These are phyloP conservation scores for Harpagifer antarcticus DNA, from an alignment of 2,797 vertebrate genomes.

Conservation along the genomic window DNA sequence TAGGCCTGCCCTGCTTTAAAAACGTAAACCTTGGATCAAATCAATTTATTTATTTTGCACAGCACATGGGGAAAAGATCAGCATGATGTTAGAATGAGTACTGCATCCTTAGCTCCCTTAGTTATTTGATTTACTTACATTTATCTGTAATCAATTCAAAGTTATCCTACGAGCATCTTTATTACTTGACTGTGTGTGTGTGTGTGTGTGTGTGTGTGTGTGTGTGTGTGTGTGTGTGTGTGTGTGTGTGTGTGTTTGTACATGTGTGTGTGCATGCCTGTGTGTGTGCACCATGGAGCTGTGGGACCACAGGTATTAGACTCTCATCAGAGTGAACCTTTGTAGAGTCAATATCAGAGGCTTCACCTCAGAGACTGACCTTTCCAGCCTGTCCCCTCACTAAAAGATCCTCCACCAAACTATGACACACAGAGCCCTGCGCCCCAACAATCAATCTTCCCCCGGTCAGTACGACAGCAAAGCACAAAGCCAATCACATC, in stretches of 20 bases:
- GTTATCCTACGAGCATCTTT: constrained; percentile 31
- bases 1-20: not conserved
- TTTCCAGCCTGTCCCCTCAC: constrained; percentile 69
- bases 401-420: constrained; percentile 36
- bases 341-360: constrained; percentile 78
- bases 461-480: constrained; percentile 68
- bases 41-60: not conserved
- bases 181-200: constrained; percentile 28
- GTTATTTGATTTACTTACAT: constrained; percentile 32
- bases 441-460: constrained; percentile 77
- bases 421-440: constrained; percentile 24
- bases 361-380: constrained; percentile 77
- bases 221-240: constrained; percentile 21
- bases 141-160: constrained; percentile 46
- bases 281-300: constrained; percentile 23
- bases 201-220: constrained; percentile 24
- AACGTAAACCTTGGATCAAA: not conserved
- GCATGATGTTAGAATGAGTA: not conserved
- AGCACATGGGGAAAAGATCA: not conserved
- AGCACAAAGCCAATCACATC: constrained; percentile 79
- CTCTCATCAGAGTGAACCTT: constrained; percentile 75
- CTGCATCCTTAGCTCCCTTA: not conserved
- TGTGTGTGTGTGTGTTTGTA: constrained; percentile 28
- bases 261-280: constrained; percentile 25
- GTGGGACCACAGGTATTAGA: constrained; percentile 64